phyloP scores from a whole-genome alignment of 2,797 vertebrate genomes.

The Myotis vivesi region DNA sequence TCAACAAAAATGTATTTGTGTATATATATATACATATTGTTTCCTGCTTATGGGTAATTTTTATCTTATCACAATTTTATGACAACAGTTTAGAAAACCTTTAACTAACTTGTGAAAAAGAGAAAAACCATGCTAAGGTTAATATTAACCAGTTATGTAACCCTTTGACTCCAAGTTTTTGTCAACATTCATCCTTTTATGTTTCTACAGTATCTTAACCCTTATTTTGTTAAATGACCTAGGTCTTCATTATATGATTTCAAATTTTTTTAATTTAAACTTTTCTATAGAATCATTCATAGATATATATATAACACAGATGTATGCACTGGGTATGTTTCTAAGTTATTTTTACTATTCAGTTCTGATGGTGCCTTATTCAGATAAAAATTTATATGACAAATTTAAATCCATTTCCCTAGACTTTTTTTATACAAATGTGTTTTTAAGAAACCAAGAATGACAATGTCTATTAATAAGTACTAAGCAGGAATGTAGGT shows the following conservation, averaged over 20 bases:
- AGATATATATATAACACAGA: background rate
- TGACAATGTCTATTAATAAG: constrained; percentile 32
- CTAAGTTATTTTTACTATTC: constrained; percentile 52
- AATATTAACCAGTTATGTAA: background rate
- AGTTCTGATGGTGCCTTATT: background rate
- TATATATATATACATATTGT: background rate
- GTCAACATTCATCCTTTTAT: background rate
- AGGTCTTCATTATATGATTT: constrained; percentile 42
- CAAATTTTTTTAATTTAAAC: background rate
- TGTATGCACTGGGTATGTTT: background rate
- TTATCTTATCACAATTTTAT: constrained; percentile 48
- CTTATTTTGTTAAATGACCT: constrained; percentile 13
- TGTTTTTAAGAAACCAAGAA: constrained; percentile 46
- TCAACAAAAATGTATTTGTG: background rate
- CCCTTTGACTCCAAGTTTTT: background rate
- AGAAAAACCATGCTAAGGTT: constrained; percentile 29
- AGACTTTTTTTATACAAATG: constrained; percentile 45
- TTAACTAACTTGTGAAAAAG: constrained; percentile 39
- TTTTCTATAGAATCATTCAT: background rate
- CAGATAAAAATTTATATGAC: constrained; percentile 47
- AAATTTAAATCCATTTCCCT: constrained; percentile 39
- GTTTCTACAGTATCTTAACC: background rate
- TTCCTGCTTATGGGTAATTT: constrained; percentile 15
- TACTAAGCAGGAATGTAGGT: constrained; percentile 35
- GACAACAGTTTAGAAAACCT: constrained; percentile 27